Conservation (phyloP, 2,888 invertebrate genomes). For the Netelia melanura region DNA sequence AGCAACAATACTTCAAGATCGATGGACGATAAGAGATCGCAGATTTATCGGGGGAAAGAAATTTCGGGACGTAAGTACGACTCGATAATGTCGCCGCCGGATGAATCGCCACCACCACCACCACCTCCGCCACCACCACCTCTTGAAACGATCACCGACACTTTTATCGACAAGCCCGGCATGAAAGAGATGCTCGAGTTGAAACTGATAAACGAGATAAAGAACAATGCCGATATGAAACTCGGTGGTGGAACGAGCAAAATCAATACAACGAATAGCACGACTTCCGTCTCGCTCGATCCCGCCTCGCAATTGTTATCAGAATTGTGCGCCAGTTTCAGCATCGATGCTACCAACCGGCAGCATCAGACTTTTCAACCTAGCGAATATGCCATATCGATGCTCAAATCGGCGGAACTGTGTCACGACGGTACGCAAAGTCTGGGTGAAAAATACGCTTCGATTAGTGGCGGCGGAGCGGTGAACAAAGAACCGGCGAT, state of each 20-base stretch:
- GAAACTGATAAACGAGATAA: constrained; percentile 93
- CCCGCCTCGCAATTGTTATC: constrained; percentile 93
- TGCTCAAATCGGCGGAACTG: constrained; percentile 63
- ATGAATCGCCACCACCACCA: constrained; percentile 82
- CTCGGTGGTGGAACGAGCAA: constrained; percentile 82
- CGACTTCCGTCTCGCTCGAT: constrained; percentile 86
- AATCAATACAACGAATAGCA: constrained; percentile 68
- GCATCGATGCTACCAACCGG: constrained; percentile 87
- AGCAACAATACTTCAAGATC: constrained; percentile 86
- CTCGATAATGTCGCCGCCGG: constrained; percentile 85
- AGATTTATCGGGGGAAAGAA: constrained; percentile 83
- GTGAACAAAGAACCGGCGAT: constrained; percentile 66
- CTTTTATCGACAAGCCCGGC: constrained; percentile 85
- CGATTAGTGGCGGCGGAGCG: constrained; percentile 54
- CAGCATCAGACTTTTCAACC: constrained; percentile 66
- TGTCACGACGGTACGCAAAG: constrained; percentile 74
- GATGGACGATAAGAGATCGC: constrained; percentile 81
- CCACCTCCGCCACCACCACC: constrained; percentile 84
- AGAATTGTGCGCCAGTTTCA: constrained; percentile 94
- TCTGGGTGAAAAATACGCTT: constrained; percentile 73
- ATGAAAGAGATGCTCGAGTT: constrained; percentile 94
- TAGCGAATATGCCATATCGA: constrained; percentile 80
- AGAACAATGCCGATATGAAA: constrained; percentile 91
- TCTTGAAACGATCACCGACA: constrained; percentile 77
- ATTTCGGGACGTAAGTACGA: constrained; percentile 82